Conservation (phyloP, 2,888 invertebrate species). For the Caenorhabditis macrosperma region DNA sequence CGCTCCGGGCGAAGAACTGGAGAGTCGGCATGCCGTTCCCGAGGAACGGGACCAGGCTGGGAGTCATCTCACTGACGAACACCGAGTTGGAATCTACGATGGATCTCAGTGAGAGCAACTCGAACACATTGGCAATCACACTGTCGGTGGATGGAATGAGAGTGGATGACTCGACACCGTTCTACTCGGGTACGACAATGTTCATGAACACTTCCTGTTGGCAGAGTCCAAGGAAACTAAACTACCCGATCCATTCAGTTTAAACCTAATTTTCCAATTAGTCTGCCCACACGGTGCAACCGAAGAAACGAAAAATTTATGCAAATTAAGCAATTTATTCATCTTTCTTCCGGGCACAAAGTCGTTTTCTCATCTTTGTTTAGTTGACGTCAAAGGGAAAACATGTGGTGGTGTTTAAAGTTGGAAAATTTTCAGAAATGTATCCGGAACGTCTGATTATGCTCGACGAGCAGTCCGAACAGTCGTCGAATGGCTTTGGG, state of each 20-base stretch:
- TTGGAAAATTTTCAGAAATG: conserved; percentile 45
- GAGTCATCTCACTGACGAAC: conserved; percentile 62
- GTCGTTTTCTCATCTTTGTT: background rate
- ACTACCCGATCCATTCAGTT: background rate
- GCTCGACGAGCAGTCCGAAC: conserved; percentile 44
- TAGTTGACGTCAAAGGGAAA: too few relatives aligned
- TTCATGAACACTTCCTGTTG: background rate
- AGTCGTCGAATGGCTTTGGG: conserved; percentile 19
- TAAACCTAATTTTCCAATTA: background rate
- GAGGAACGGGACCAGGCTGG: conserved; percentile 67
- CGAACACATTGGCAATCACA: conserved; percentile 66
- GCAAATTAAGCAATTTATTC: background rate
- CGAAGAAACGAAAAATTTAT: background rate
- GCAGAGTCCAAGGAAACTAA: background rate
- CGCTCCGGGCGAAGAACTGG: conserved; percentile 35
- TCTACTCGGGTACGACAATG: conserved; percentile 62
- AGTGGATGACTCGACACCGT: conserved; percentile 71
- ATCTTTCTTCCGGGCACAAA: too few relatives aligned
- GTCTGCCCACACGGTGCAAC: background rate
- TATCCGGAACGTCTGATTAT: conserved; percentile 87
- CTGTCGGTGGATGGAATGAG: conserved; percentile 65
- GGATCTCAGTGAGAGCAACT: conserved; percentile 57
- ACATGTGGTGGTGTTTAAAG: too few relatives aligned
- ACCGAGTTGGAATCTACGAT: conserved; percentile 65
- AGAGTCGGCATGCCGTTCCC: conserved; percentile 74